Conservation (phyloP, 2,113 vertebrate genomes). For the Callopanchax toddi region DNA sequence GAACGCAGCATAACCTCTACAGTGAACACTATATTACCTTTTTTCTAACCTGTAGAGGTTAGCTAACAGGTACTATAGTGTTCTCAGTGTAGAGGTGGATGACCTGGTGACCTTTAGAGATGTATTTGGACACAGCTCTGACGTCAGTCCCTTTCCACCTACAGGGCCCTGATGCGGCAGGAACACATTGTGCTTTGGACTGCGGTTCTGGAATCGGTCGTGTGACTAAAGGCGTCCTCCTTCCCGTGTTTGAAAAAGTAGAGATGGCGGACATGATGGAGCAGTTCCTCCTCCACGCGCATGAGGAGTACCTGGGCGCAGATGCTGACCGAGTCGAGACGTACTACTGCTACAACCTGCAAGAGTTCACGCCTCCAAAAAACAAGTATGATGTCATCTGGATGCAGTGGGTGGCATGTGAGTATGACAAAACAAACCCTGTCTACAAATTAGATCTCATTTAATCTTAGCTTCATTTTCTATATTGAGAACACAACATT, state of each 20-base stretch:
- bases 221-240: conserved; percentile 90
- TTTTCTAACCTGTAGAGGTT: too few relatives aligned
- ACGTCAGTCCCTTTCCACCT: not conserved
- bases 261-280: conserved; percentile 97
- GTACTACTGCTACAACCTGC: conserved; percentile 90
- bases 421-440: too few relatives aligned
- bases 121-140: too few relatives aligned
- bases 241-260: conserved; percentile 89
- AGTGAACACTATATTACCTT: too few relatives aligned
- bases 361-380: conserved; percentile 86
- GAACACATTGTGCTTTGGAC: conserved; percentile 87
- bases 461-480: too few relatives aligned
- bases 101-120: too few relatives aligned
- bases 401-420: conserved; percentile 98
- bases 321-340: conserved; percentile 86
- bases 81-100: too few relatives aligned
- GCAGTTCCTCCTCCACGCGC: conserved; percentile 90
- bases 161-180: conserved; percentile 89
- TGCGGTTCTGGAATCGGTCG: conserved; percentile 94
- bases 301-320: conserved; percentile 86
- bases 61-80: too few relatives aligned
- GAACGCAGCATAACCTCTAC: too few relatives aligned
- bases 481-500: too few relatives aligned
- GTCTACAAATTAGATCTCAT: too few relatives aligned
- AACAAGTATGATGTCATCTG: conserved; percentile 93